These are phyloP conservation scores for Rhineura floridana DNA, from an alignment of 2,113 vertebrate species.

Conservation along the genomic window DNA sequence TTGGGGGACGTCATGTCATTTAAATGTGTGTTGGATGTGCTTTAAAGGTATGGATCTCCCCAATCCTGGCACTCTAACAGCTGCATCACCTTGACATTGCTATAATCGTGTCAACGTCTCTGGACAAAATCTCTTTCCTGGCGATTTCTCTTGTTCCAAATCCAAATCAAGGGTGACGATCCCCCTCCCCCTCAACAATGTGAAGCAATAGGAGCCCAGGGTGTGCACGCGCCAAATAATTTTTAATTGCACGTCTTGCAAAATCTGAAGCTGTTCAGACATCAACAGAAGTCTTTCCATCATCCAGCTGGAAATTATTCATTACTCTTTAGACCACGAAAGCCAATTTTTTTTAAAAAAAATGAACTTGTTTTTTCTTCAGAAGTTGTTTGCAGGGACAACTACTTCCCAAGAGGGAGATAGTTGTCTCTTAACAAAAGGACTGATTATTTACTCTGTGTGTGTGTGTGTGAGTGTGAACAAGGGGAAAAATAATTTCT, in stretches of 20 bases:
- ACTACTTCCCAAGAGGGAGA: constrained; percentile 51
- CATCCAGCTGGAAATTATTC: background rate
- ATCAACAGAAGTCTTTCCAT: accelerated
- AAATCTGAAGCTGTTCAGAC: accelerated
- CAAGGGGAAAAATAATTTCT: background rate
- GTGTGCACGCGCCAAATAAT: background rate
- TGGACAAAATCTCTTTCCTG: background rate
- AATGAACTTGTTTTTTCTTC: constrained; percentile 52
- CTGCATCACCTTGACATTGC: background rate
- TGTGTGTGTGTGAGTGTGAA: background rate
- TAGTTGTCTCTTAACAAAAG: constrained; percentile 54
- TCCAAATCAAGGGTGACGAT: no score
- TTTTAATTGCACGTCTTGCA: background rate
- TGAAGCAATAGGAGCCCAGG: no score
- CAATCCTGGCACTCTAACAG: no score
- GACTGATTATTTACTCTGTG: constrained; percentile 50
- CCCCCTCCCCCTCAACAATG: no score
- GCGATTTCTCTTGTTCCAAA: background rate
- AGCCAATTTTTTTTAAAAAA: constrained; percentile 32
- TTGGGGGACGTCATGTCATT: no score
- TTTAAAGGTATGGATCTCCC: no score
- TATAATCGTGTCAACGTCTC: background rate
- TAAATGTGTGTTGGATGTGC: no score
- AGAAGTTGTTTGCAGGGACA: constrained; percentile 57
- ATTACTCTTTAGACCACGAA: constrained; percentile 18